Percentiles rank a stretch among this genome's conserved stretches.
These are phyloP conservation scores for Galeruca laticollis DNA, from an alignment of 2,888 invertebrate genomes.

Conservation along the genomic window DNA sequence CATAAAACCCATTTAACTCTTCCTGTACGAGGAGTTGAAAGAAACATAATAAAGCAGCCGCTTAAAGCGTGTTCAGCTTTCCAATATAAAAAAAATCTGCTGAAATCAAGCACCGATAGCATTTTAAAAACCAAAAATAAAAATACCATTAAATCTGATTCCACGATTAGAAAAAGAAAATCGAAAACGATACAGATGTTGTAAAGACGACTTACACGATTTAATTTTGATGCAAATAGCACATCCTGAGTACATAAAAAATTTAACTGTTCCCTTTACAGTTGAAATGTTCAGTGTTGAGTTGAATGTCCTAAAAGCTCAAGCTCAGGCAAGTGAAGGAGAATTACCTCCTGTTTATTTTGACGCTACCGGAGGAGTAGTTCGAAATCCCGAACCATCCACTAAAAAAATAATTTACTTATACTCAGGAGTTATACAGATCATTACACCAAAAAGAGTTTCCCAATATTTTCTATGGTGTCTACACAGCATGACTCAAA, in stretches of 20 bases:
- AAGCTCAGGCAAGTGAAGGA: constrained; percentile 15
- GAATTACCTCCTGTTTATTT: constrained; percentile 41
- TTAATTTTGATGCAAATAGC: too few species aligned
- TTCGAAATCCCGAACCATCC: constrained; percentile 35
- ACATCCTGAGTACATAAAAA: constrained; percentile 46
- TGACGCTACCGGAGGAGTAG: constrained; percentile 48
- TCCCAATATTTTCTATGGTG: too few species aligned
- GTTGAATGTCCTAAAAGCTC: constrained; percentile 33
- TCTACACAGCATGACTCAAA: too few species aligned
- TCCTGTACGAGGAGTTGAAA: too few species aligned
- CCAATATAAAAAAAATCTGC: constrained; percentile 4
- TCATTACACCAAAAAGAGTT: too few species aligned
- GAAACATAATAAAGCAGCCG: not conserved
- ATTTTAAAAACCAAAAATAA: constrained; percentile 39
- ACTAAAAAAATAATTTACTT: constrained; percentile 38
- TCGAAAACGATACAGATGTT: constrained; percentile 33
- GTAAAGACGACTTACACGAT: constrained; percentile 4
- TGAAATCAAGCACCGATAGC: constrained; percentile 4
- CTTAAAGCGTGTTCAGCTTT: constrained; percentile 1
- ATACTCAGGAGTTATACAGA: constrained; percentile 38
- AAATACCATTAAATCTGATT: constrained; percentile 41
- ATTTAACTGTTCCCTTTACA: constrained; percentile 41
- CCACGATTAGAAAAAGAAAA: constrained; percentile 39
- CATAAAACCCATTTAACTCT: too few species aligned
- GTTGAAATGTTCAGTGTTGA: constrained; percentile 44